Base-by-base conservation (phyloP, 2,113 vertebrate species). In the Seriola aureovittata region DNA sequence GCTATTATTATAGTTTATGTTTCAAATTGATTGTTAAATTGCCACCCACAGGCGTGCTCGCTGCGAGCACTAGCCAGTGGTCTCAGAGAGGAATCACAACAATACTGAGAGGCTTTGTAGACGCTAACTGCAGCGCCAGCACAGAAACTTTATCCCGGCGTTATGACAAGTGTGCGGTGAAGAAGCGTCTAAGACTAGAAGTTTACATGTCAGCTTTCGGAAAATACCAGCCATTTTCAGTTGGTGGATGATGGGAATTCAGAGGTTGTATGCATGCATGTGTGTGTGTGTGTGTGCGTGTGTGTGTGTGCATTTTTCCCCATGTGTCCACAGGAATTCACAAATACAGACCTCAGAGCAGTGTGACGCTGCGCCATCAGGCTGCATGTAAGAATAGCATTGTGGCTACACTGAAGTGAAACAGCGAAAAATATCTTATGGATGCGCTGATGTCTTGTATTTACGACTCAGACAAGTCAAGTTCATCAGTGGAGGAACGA, bases 341-440 rank as follows among this genome's bases (percentile, higher is more conserved):
- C 64, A 85, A 84, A 86, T 74, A 70, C 83, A 87, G 91, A 89
- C 86, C 80, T 93, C 91, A 87, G 66, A 75, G 77, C 76, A 80
- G 80, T 85, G 79, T 90, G 88, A 93, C 66, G 81, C 82, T 80
- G 69, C 89, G 87, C 85, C 88, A 92, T 93, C 85, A 88, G 82
- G 91, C 93, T 79, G 81, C 58, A 64, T 73, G 90, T 85, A 88
- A 88, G 82, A 91, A 77, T 85, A 91, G 70, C 58, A 84, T 80
- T 87, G 63, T 73, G 77, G 78, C 92, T 86, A 89, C 84, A 62
- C 57, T 82, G 54, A 17, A 75, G 63, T 76, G 73, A 36, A 57
- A 78, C 4, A 13, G n/a, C 13, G 19, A 38, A 11, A 4, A 52
- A 81, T 21, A 29, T 29, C 29, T 29, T 29, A 29, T 29, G 29